Evolutionary conservation across 2,888 invertebrate genomes (phyloP), one percentile per base, ranked within the genome.

Genomic region (Dione vanillae): DNA sequence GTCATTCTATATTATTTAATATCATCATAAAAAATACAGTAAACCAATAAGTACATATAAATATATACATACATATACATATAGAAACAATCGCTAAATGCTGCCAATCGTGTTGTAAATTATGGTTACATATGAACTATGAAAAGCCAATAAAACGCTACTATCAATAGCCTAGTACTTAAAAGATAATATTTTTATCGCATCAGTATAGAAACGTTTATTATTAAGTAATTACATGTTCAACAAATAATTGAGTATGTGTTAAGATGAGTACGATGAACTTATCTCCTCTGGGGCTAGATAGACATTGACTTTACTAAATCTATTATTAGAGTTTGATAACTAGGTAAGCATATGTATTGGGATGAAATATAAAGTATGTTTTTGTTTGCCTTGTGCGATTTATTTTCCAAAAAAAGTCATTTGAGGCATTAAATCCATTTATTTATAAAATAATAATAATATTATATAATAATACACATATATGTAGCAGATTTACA

Each of bases 161-260:
- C 52, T 54, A 54, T 54, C 54, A 54, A 16, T 54, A 54, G n/a
- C 35, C 8, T n/a, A 10, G 37, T 37, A 37, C 54, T 16, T 35
- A 54, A 37, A 54, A 54, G 6, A 37, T 5, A 35, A 54, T 54
- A 54, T 54, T 54, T 54, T 54, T 54, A 37, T 54, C 54, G 10
- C 35, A 54, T 54, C 54, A 16, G 16, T 54, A 16, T 54, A 9
- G 35, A 16, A 1, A 54, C 37, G 35, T 54, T 54, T 37, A 54
- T 54, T 54, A 54, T 37, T 54, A 3, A 37, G 35, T 54, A 54
- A 54, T 37, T 54, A 37, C 35, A 37, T 54, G 54, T 37, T 35
- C 11, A 37, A 37, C 3, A 37, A 37, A 54, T 27, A 52, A 52
- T 52, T 54, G 54, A 37, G 54, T 35, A n/a, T 37, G 3, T 35